These are phyloP conservation scores for Mesocentrotus franciscanus DNA, from an alignment of 53 echinoderm and acorn worm genomes.

Conservation along the genomic window DNA sequence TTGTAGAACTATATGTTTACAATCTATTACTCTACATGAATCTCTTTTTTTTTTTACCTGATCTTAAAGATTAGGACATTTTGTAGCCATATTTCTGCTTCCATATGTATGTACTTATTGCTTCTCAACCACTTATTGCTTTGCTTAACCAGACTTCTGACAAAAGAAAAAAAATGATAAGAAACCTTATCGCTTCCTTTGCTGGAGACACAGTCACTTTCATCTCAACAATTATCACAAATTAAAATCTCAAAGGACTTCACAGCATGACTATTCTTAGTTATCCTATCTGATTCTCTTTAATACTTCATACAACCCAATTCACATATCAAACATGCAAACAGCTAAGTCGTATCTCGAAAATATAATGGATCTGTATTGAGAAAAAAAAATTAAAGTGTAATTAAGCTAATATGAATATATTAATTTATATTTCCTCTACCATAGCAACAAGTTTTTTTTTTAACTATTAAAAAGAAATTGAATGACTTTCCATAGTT, in stretches of 20 bases:
- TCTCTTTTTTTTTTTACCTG: neutral
- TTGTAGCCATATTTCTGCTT: neutral
- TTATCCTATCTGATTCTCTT: conserved; percentile 1
- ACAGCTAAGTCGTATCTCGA: neutral
- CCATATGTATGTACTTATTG: neutral
- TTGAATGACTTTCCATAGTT: too few species aligned
- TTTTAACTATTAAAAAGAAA: too few species aligned
- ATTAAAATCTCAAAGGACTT: conserved; percentile 47
- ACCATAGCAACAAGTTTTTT: too few species aligned
- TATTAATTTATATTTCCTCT: too few species aligned
- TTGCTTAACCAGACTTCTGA: neutral
- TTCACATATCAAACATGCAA: neutral
- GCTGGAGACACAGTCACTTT: conserved; percentile 45
- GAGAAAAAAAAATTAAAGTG: too few species aligned
- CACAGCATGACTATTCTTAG: neutral
- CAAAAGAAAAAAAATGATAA: conserved; percentile 2
- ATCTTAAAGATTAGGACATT: neutral
- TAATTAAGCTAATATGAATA: too few species aligned
- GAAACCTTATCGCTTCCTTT: conserved; percentile 37
- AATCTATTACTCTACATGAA: neutral
- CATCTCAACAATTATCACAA: conserved; percentile 37
- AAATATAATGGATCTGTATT: too few species aligned
- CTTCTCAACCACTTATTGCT: neutral
- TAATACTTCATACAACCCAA: neutral
- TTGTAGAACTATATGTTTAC: too few species aligned